Evolutionary conservation across 2,797 vertebrate species (phyloP).

Genomic region (Lates japonicus): DNA sequence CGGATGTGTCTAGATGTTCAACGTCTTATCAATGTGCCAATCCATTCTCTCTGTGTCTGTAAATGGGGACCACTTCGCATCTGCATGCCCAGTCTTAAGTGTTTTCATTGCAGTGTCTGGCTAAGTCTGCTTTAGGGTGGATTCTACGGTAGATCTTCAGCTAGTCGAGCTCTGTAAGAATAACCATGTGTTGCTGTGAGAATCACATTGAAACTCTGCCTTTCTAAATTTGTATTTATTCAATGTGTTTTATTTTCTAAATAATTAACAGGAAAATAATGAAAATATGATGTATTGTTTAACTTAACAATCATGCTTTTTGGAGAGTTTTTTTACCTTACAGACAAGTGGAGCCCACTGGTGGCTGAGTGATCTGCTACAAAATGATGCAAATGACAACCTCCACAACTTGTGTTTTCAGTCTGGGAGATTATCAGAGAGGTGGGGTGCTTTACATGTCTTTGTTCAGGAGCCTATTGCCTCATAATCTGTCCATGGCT

Average conservation of each 20-base stretch:
- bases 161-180: conserved; percentile 65
- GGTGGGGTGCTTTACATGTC: too few relatives aligned
- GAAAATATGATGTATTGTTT: conserved; percentile 80
- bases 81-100: conserved; percentile 86
- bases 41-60: conserved; percentile 77
- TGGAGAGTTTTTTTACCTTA: conserved; percentile 4
- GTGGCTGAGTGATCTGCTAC: too few relatives aligned
- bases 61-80: conserved; percentile 79
- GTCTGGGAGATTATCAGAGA: neutral
- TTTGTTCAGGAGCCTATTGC: too few relatives aligned
- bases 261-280: conserved; percentile 78
- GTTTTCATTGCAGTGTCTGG: conserved; percentile 83
- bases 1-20: conserved; percentile 83
- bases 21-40: conserved; percentile 82
- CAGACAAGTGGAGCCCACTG: neutral
- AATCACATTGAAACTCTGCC: too few relatives aligned
- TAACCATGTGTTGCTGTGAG: conserved; percentile 75
- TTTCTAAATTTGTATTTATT: conserved; percentile 89
- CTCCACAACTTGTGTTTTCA: neutral
- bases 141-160: too few relatives aligned
- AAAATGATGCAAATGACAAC: too few relatives aligned
- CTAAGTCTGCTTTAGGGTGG: conserved; percentile 75
- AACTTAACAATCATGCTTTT: conserved; percentile 47
- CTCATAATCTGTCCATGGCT: neutral
- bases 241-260: conserved; percentile 88